Base-by-base conservation (phyloP, 2,113 vertebrate genomes). In the Scomber scombrus region DNA sequence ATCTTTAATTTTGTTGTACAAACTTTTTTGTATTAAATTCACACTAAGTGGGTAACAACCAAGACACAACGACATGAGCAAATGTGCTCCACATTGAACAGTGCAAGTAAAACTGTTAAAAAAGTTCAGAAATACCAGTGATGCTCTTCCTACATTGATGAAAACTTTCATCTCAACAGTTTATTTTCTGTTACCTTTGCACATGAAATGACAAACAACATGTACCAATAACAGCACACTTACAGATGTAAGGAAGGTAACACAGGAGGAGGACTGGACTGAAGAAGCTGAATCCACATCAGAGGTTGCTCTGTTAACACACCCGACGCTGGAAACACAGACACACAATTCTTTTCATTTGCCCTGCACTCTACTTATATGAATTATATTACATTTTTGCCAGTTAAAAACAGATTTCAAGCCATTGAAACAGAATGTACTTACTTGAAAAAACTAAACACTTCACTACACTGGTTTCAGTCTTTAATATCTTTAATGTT, bases 251-350 rank as follows among this genome's bases (percentile, higher is more conserved):
- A 13, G 16, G 11, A 21, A 68, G 15, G 61, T 3, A 19, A 65
- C 9, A 12, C 16, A 34, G 19, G 40, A 51, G 6, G 6, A 61
- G 10, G 55, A 54, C 43, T 34, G 23, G 40, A 49, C 18, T n/a
- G 45, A 45, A 50, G 45, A 40, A 5, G 11, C 4, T 45, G 62
- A 19, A 34, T 51, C 56, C 55, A 56, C 34, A 19, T 88, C 65
- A 85, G 14, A 1, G 4, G 54, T 45, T 29, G 47, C 15, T 84
- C 57, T 62, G 54, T 66, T 85, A 40, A 63, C 49, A 55, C 49
- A 63, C 51, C 8, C 12, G 51, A 69, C 34, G 73, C 91, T 92
- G 75, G 5, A 86, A 85, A 86, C 51, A 88, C 21, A 85, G 19
- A 89, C 13, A 55, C 12, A 62, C 6, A 5, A 11, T 5, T n/a